These are phyloP conservation scores for Mycetomoellerius zeteki DNA, from an alignment of 1,140 invertebrate genomes.

Conservation along the genomic window DNA sequence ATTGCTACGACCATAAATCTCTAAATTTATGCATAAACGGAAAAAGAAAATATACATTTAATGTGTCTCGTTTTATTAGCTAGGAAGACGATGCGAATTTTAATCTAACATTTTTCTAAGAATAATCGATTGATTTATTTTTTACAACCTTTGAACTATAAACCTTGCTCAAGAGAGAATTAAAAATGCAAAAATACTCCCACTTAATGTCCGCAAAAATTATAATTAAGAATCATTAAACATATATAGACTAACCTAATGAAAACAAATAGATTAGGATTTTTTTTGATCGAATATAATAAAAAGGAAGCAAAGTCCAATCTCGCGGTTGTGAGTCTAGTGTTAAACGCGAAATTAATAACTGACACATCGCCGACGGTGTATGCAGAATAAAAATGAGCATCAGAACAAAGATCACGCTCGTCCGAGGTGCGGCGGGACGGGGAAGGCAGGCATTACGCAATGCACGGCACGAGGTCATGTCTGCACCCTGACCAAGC, in stretches of 20 bases:
- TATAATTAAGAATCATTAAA: conserved; percentile 29
- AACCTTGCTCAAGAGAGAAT: neutral
- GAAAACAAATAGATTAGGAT: conserved; percentile 18
- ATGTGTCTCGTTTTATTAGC: neutral
- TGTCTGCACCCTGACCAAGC: conserved; percentile 50
- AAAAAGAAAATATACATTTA: neutral
- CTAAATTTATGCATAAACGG: conserved; percentile 16
- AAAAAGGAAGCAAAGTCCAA: conserved; percentile 23
- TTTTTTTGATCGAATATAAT: neutral
- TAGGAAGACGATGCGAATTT: neutral
- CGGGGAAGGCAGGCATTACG: conserved; percentile 13
- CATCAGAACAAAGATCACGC: conserved; percentile 44
- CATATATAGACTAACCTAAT: neutral
- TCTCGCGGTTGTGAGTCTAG: conserved; percentile 4
- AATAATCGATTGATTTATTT: neutral
- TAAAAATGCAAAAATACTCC: neutral
- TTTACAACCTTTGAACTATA: neutral
- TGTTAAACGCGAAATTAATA: conserved; percentile 40
- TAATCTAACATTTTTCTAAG: neutral
- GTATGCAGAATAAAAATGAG: conserved; percentile 27
- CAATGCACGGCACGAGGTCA: conserved; percentile 35
- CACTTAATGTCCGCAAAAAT: neutral
- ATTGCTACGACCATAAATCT: conserved; percentile 12
- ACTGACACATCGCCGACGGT: neutral
- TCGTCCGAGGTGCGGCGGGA: neutral